Base-by-base conservation (phyloP, 2,797 vertebrate genomes). In the Eulemur albifrons region DNA sequence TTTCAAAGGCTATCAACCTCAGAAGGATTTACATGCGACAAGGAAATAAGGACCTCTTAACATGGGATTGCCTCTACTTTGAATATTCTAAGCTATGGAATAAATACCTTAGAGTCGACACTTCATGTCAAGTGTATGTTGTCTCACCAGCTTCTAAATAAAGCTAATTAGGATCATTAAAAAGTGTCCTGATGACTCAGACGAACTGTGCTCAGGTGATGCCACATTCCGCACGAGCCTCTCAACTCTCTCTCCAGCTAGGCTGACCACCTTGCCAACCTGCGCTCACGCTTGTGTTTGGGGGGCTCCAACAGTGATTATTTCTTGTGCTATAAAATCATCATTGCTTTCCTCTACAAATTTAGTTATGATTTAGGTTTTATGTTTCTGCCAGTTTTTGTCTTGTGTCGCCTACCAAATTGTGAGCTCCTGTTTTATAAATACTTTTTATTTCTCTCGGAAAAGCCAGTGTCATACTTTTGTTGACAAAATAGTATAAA, bases 401-500 rank as follows among this genome's bases (percentile, higher is more conserved):
- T 48, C 85, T 81, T 82, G 10, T 73, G 65, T 75, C 12, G 27
- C 54, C 52, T 23, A 80, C 30, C 43, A 61, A 48, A 75, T 20
- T 63, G 20, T 18, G 9, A 77, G 93, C 3, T 80, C 54, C 48
- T 59, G 12, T 63, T 61, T 95, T 72, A 50, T 11, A 38, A 79
- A 65, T 59, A 63, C 43, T 63, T 88, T 91, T 73, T 14, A 79
- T 32, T 88, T 76, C 67, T 90, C 76, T 52, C 27, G 80, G 25
- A 96, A n/a, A n/a, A 87, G 76, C 17, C 30, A 84, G 17, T 35
- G 77, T 50, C 30, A 15, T 40, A 94, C 11, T 90, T 87, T 38
- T 52, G 57, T 81, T 94, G 54, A 97, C 23, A 76, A 96, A 97
- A 88, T 65, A 67, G 35, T 70, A 92, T 35, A 86, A 92, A 70